Base-by-base conservation (phyloP, 1,140 invertebrate species). In the Heliconius nattereri region DNA sequence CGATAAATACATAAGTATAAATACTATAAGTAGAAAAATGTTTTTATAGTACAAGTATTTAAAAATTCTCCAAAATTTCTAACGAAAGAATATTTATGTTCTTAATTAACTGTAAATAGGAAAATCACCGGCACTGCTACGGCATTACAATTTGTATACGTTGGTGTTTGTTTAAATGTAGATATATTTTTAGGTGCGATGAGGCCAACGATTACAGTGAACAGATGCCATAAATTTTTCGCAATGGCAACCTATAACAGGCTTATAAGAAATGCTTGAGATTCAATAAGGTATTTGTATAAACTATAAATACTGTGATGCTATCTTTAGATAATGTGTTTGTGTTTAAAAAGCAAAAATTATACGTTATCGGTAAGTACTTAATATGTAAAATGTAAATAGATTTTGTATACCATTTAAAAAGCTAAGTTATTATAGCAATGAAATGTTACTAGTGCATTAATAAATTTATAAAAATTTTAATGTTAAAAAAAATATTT, bases 171-270 rank as follows among this genome's bases (percentile, higher is more conserved):
- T 78, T 72, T 72, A 71, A 45, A 78, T 49, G 45, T 45, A 45
- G 40, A 13, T 37, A 75, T 75, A 74, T 79, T 79, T 79, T 73
- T 79, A 70, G 75, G 54, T 70, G 75, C 37, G 78, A 78, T 74
- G 72, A 78, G 79, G 79, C 72, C 77, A 81, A 81, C 72, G 79
- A 73, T 72, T 78, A 78, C 57, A 77, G 52, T 45, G 76, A 78
- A 81, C 79, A 77, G 79, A 76, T 60, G 73, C 52, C 26, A 54
- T 54, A 74, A 19, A 26, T 74, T 74, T 74, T 26, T 73, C 73
- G 13, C 37, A 66, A 66, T 66, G 29, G 23, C 60, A 66, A 66
- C 60, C 60, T 66, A 29, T 23, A 66, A 66, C 60, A 66, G 60
- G 60, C 60, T 66, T 26, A 66, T 29, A 66, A 26, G 60, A 66